A percentile compares a stretch with the other conserved stretches of the same genome.
Conservation (phyloP, 2,888 invertebrate species). For the Phortica okadai region DNA sequence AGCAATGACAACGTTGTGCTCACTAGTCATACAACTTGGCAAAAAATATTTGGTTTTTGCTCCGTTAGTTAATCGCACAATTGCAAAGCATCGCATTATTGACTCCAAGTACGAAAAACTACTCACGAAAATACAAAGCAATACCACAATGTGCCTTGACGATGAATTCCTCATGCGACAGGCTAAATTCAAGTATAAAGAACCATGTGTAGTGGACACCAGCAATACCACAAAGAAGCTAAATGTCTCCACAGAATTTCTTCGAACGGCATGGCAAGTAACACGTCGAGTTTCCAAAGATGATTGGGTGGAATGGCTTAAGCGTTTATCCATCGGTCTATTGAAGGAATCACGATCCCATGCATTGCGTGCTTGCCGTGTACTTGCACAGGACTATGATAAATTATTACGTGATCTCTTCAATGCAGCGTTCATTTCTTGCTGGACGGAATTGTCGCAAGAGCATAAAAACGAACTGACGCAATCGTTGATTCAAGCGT, state of each 20-base stretch:
- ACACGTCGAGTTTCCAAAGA: constrained; percentile 95
- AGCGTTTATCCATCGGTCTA: constrained; percentile 93
- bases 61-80: constrained; percentile 91
- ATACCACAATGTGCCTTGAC: constrained; percentile 86
- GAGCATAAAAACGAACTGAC: constrained; percentile 90
- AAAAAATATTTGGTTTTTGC: constrained; percentile 94
- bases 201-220: constrained; percentile 81
- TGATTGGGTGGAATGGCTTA: constrained; percentile 99
- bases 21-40: constrained; percentile 91
- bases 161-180: constrained; percentile 83
- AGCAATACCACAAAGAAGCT: constrained; percentile 86
- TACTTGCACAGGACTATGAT: constrained; percentile 94
- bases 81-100: constrained; percentile 87
- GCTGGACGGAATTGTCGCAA: constrained; percentile 94
- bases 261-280: constrained; percentile 95
- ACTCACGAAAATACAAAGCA: constrained; percentile 83
- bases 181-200: constrained; percentile 84
- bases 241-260: constrained; percentile 88
- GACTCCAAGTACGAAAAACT: constrained; percentile 88
- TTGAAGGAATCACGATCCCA: constrained; percentile 97
- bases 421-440: constrained; percentile 99
- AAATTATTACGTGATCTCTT: constrained; percentile 97
- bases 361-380: constrained; percentile 93
- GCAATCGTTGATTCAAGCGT: constrained; percentile 89
- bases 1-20: constrained; percentile 94